A percentile compares a stretch with the other conserved stretches of the same genome.
Conservation (phyloP, 2,797 vertebrate species). For the Rhinatrema bivittatum region DNA sequence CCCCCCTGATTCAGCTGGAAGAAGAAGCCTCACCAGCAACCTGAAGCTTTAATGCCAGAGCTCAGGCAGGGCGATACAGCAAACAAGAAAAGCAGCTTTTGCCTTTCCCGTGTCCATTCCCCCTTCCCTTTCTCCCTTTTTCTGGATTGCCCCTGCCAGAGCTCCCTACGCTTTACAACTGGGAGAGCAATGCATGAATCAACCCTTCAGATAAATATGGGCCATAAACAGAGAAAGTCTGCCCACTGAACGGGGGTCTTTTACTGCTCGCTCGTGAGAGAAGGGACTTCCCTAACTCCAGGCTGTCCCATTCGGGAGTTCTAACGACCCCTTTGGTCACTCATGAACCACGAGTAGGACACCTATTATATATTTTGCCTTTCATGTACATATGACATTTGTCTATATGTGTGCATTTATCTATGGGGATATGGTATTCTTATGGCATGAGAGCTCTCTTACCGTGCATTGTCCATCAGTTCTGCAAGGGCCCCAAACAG, state of each 20-base stretch:
- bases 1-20: conserved; percentile 11
- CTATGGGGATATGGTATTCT: rapidly evolving
- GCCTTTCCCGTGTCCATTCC: conserved; percentile 16
- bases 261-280: not conserved
- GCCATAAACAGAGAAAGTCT: not conserved
- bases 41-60: not conserved
- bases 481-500: conserved; percentile 36
- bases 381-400: not conserved
- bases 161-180: too few relatives aligned
- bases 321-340: not conserved
- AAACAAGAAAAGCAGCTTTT: conserved; percentile 10
- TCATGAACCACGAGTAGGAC: too few relatives aligned
- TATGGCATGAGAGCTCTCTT: too few relatives aligned
- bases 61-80: conserved; percentile 2
- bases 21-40: conserved; percentile 23
- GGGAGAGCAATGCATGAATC: too few relatives aligned
- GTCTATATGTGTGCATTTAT: not conserved
- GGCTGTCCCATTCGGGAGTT: too few relatives aligned
- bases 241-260: not conserved
- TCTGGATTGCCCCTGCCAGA: not conserved
- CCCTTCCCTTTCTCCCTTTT: conserved; percentile 14
- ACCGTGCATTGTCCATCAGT: conserved; percentile 35
- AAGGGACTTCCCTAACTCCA: not conserved
- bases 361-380: not conserved
- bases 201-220: too few relatives aligned